Evolutionary conservation across 2,113 vertebrate species (phyloP), one percentile per base, ranked within the genome.

Genomic region (Thunnus thynnus): DNA sequence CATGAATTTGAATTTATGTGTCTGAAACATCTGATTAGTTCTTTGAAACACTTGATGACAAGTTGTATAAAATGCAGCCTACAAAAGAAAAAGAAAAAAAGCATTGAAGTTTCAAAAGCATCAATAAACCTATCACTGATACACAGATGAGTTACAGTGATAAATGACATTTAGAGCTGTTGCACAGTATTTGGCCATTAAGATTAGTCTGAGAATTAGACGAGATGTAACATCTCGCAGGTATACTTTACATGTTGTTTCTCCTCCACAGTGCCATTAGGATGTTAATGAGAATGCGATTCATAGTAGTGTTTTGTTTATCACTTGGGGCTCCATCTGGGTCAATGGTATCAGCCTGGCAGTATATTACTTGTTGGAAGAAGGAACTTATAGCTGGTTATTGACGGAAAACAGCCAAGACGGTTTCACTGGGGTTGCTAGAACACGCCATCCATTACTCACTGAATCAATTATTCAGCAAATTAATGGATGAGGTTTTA

Each of bases 231-330:
- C 3, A 16, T 58, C 57, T 82, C 69, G 51, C 22, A 62, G 44
- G 61, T 72, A 20, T 52, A 55, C 56, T 60, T 87, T 61, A 54
- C 25, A 5, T 70, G 61, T 62, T 22, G 12, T 76, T 55, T 75
- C 41, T 57, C 20, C 27, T 80, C 62, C 41, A 7, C 17, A 8
- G 32, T 72, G 46, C 64, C 65, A 88, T 88, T 88, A 85, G 62
- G 32, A 41, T 41, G 36, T 54, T 85, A 83, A 90, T 82, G 79
- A 82, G 77, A 88, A 63, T 48, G n/a, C 41, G 72, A 82, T 80
- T 87, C 73, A 89, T 36, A 61, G 54, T 6, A 36, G 54, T 80
- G 79, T 8, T 68, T 72, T 78, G 66, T 90, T 79, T 60, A 81
- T 85, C 46, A 71, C 83, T 46, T 48, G 71, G 57, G 72, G 65